Conservation (phyloP, 2,113 vertebrate species). For the Rhabdornis inornatus region DNA sequence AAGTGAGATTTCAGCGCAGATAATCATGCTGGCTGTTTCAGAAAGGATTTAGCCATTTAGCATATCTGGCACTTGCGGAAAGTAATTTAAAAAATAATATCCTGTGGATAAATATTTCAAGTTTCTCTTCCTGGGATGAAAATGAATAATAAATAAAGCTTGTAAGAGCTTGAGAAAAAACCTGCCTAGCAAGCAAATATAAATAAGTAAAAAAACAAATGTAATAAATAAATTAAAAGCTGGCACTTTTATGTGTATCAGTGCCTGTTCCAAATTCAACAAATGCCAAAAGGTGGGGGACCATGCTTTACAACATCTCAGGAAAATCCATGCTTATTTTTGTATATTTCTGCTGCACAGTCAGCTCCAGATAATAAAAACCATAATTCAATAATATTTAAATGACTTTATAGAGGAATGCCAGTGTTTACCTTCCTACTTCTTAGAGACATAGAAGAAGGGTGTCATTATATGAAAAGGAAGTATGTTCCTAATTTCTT, state of each 20-base stretch:
- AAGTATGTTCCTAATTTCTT: background rate
- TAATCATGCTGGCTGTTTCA: slow-evolving; percentile 21
- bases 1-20: slow-evolving; percentile 25
- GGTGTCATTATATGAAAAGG: background rate
- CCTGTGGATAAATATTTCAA: slow-evolving; percentile 67
- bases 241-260: background rate
- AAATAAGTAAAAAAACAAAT: slow-evolving; percentile 2
- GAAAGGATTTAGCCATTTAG: slow-evolving; percentile 43
- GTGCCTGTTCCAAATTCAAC: background rate
- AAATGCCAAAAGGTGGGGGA: background rate
- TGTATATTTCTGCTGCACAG: background rate
- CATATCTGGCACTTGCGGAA: slow-evolving; percentile 2
- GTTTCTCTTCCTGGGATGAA: slow-evolving; percentile 50
- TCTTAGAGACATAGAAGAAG: background rate
- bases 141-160: slow-evolving; percentile 67
- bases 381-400: background rate
- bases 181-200: slow-evolving; percentile 15
- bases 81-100: slow-evolving; percentile 57
- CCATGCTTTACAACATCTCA: background rate
- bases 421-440: background rate
- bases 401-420: background rate
- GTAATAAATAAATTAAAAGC: slow-evolving; percentile 22
- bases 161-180: slow-evolving; percentile 47
- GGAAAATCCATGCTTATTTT: background rate
- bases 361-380: background rate